Conservation (phyloP, 2,113 vertebrate genomes). For the Limnothrissa miodon region DNA sequence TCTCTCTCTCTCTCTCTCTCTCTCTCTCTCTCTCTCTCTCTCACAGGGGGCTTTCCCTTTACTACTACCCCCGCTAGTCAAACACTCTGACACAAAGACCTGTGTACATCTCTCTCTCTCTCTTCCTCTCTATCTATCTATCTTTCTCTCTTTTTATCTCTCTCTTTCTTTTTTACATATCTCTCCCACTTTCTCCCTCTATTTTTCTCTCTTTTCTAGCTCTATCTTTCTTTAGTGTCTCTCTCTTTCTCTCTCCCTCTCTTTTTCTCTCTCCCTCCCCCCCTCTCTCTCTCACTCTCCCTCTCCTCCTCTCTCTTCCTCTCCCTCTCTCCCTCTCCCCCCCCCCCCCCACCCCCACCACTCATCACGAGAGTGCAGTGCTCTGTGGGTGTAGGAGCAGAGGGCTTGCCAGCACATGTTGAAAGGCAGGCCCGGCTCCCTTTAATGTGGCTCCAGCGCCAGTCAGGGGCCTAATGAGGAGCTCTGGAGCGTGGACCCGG, state of each 20-base stretch:
- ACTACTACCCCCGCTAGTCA: conserved; percentile 20
- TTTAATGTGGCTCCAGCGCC: conserved; percentile 70
- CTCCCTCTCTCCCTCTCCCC: too few relatives aligned
- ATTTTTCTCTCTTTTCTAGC: too few relatives aligned
- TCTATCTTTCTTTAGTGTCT: too few relatives aligned
- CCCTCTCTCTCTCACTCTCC: not conserved
- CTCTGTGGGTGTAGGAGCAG: conserved; percentile 45
- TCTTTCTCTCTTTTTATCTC: not conserved
- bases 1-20: too few relatives aligned
- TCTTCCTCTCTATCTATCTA: conserved; percentile 17
- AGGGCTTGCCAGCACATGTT: conserved; percentile 69
- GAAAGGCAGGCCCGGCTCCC: conserved; percentile 62
- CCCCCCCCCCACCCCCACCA: not conserved
- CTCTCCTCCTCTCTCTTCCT: not conserved
- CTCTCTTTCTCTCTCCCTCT: conserved; percentile 23
- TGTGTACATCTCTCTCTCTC: conserved; percentile 22
- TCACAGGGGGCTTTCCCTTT: conserved; percentile 45
- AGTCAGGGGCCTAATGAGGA: conserved; percentile 65
- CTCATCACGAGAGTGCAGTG: conserved; percentile 38
- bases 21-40: too few relatives aligned
- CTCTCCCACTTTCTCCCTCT: too few relatives aligned
- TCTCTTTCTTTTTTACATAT: not conserved
- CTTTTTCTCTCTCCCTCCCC: not conserved
- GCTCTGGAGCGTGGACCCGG: conserved; percentile 57
- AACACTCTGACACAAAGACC: conserved; percentile 34